Evolutionary conservation across 1,140 invertebrate species (phyloP).

Genomic region (Orchesella cincta): DNA sequence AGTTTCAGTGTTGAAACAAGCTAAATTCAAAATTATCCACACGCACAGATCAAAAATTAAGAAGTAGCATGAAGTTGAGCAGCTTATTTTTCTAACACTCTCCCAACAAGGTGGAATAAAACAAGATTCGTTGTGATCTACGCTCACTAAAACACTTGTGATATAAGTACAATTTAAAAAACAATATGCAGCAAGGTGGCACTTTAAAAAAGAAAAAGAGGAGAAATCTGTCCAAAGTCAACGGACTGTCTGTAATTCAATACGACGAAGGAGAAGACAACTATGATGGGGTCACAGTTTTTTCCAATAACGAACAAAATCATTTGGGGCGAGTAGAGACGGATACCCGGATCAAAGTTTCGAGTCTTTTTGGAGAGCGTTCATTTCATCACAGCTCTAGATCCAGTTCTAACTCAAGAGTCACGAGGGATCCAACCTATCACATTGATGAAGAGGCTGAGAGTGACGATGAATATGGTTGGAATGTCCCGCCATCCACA

Average conservation of each 20-base stretch:
- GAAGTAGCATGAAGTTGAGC: too few relatives aligned
- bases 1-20: too few relatives aligned
- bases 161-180: too few relatives aligned
- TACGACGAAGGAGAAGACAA: conserved; percentile 3
- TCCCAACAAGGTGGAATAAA: too few relatives aligned
- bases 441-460: background rate
- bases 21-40: too few relatives aligned
- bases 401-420: too few relatives aligned
- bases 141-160: too few relatives aligned
- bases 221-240: conserved; percentile 5
- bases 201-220: background rate
- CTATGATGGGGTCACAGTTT: background rate
- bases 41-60: too few relatives aligned
- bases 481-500: background rate
- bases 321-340: background rate
- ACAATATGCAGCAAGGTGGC: background rate
- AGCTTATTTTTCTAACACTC: too few relatives aligned
- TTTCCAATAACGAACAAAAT: background rate
- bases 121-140: too few relatives aligned
- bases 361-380: too few relatives aligned
- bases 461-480: background rate
- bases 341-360: background rate
- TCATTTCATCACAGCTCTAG: background rate
- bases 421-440: background rate
- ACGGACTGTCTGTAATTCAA: background rate